Evolutionary conservation across 2,797 vertebrate species (phyloP).

Genomic region (Neosilurus mollespiculum): DNA sequence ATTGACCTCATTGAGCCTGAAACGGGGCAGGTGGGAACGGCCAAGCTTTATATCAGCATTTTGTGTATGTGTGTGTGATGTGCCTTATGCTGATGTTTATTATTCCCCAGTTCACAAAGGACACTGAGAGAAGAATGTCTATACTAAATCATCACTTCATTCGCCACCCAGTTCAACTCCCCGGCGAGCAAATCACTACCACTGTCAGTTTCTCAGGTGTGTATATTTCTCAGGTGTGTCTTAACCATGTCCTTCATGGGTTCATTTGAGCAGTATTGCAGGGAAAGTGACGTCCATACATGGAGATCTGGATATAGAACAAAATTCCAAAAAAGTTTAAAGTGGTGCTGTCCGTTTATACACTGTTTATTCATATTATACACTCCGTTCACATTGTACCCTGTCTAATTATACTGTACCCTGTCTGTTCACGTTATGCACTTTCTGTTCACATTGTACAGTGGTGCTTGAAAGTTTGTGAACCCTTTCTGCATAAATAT

Average conservation of each 20-base stretch:
- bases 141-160: constrained; percentile 92
- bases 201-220: constrained; percentile 78
- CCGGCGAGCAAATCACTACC: constrained; percentile 73
- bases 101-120: constrained; percentile 81
- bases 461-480: no score
- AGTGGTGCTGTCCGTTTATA: background rate
- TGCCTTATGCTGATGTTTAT: background rate
- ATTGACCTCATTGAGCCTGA: constrained; percentile 91
- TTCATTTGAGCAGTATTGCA: background rate
- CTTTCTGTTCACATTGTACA: no score
- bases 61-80: background rate
- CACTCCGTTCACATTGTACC: no score
- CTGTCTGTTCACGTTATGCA: no score
- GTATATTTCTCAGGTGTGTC: constrained; percentile 37
- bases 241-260: background rate
- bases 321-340: background rate
- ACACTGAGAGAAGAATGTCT: constrained; percentile 77
- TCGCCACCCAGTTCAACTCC: constrained; percentile 82
- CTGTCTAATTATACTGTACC: no score
- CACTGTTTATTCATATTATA: no score
- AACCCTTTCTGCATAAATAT: no score
- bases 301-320: background rate
- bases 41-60: background rate
- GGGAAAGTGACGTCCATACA: no score
- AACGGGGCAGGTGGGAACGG: constrained; percentile 85